Percentiles rank a stretch among this genome's conserved stretches.
phyloP scores from a whole-genome alignment of 2,888 invertebrate genomes.

The Drosophila mettleri region DNA sequence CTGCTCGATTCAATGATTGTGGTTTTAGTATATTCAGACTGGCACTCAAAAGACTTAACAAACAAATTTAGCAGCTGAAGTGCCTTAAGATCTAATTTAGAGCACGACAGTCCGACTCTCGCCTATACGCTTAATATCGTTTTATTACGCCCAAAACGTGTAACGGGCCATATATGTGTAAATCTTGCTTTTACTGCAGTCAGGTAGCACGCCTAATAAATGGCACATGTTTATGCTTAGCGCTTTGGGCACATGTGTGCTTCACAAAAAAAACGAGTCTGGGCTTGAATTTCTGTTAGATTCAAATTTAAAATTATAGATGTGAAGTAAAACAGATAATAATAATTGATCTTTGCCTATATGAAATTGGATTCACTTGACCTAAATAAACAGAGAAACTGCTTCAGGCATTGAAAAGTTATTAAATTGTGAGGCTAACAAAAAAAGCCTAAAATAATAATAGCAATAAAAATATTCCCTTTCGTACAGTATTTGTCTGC shows the following conservation, averaged over 20 bases:
- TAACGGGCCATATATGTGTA: slow-evolving; percentile 4
- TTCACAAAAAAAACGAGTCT: neutral
- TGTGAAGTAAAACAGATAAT: neutral
- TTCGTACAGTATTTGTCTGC: neutral
- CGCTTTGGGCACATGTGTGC: neutral
- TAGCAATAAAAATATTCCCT: neutral
- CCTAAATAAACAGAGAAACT: neutral
- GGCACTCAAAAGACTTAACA: neutral
- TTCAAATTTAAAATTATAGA: neutral
- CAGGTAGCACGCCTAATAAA: slow-evolving; percentile 13
- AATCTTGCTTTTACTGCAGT: slow-evolving; percentile 22
- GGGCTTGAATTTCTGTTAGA: neutral
- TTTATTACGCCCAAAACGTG: slow-evolving; percentile 12
- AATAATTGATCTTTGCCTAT: neutral
- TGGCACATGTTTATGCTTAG: neutral
- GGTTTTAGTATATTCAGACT: neutral
- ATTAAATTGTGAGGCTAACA: too few species aligned
- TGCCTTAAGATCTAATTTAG: neutral
- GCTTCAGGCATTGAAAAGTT: neutral
- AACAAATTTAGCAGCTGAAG: neutral
- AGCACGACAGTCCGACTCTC: too few species aligned
- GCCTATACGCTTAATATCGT: neutral
- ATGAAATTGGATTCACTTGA: neutral
- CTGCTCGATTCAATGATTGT: neutral
- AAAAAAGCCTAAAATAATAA: neutral